These are phyloP conservation scores for Clangula hyemalis DNA, from an alignment of 2,797 vertebrate species.

Conservation along the genomic window DNA sequence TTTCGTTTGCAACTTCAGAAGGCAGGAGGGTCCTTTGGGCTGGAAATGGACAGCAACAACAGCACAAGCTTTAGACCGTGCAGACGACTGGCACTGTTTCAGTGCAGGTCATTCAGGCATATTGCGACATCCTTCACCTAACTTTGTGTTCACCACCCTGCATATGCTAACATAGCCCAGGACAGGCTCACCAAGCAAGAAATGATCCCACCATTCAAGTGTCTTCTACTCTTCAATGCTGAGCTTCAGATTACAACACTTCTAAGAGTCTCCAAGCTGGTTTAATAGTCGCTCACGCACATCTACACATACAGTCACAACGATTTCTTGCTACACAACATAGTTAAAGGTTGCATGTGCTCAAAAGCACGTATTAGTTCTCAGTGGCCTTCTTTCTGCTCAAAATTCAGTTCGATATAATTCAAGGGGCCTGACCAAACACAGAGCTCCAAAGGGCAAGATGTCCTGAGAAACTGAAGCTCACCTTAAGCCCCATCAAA, in stretches of 20 bases:
- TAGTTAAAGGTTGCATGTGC: not conserved
- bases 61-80: not conserved
- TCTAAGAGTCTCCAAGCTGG: not conserved
- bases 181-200: not conserved
- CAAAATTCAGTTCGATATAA: not conserved
- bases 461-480: no score
- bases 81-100: not conserved
- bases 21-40: not conserved
- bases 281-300: not conserved
- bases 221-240: not conserved
- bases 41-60: not conserved
- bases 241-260: not conserved
- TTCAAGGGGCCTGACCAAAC: not conserved
- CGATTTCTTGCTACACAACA: not conserved
- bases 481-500: not conserved
- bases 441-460: not conserved
- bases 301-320: accelerated
- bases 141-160: not conserved
- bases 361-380: not conserved
- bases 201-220: not conserved
- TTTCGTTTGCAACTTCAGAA: not conserved
- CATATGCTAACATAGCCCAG: not conserved
- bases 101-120: not conserved
- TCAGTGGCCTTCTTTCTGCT: not conserved
- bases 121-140: not conserved